Percentiles rank a stretch among this genome's conserved stretches.
Evolutionary conservation across 2,113 vertebrate species (phyloP).

Genomic region (Raja brachyura): DNA sequence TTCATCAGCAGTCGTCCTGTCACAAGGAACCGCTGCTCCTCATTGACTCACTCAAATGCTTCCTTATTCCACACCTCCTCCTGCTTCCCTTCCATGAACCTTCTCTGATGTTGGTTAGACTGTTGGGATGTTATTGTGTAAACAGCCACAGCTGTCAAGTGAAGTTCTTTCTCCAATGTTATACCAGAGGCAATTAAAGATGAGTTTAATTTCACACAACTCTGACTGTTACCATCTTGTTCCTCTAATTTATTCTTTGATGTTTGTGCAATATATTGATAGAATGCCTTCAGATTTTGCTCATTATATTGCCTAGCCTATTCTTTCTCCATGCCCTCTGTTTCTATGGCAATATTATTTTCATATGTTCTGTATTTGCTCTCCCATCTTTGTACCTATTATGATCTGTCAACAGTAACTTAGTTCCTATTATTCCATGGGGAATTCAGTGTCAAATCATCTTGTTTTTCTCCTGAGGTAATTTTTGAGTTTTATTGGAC

Average conservation of each 20-base stretch:
- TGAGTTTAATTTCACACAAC: not conserved
- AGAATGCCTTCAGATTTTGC: not conserved
- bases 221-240: not conserved
- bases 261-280: slow-evolving; percentile 4
- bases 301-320: not conserved
- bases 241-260: slow-evolving; percentile 22
- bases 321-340: not conserved
- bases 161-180: not conserved
- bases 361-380: slow-evolving; percentile 27
- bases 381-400: slow-evolving; percentile 34
- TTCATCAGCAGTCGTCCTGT: too few species aligned
- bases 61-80: too few species aligned
- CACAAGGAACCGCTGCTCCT: too few species aligned
- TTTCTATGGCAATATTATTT: slow-evolving; percentile 33
- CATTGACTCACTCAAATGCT: too few species aligned
- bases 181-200: not conserved
- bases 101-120: not conserved
- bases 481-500: slow-evolving; percentile 35
- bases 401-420: slow-evolving; percentile 32
- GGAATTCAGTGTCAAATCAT: slow-evolving; percentile 35
- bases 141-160: not conserved
- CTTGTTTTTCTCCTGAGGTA: slow-evolving; percentile 24
- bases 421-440: slow-evolving; percentile 2
- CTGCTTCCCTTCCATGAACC: too few species aligned
- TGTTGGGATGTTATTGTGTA: not conserved